Evolutionary conservation across 1,140 invertebrate species (phyloP), one percentile per base, ranked within the genome.

Genomic region (Polypedilum pembai): DNA sequence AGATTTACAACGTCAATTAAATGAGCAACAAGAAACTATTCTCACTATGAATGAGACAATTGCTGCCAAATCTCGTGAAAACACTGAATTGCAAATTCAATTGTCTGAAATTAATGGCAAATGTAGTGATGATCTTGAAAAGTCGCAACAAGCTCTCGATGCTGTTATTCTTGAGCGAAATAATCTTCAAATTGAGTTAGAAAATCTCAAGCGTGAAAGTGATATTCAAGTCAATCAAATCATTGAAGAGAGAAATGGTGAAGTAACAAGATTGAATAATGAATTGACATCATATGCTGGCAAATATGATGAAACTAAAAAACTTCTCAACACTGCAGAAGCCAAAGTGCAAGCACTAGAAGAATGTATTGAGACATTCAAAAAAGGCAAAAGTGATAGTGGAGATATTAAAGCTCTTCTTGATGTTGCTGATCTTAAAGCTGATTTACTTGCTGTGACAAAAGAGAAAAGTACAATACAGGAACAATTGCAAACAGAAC

Each of bases 1-100:
- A 76, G 85, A 88, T 78, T 80, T 89, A 76, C 87, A 89, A 78
- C 82, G 82, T 73, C 86, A 87, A 78, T 77, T 89, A 8, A 84
- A 87, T 73, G 86, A 86, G 76, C 88, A 89, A 76, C 87, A 89
- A 80, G 81, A 80, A 18, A 85, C 83, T 4, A 86, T 86, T 40
- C 81, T 82, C 45, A 79, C 80, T 33, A 83, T 86, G 21, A 86
- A 85, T 76, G 79, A 81, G 3, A 82, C 80, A 45, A 77, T 86
- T 73, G 83, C 80, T 20, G 78, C 83, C 18, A 86, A 85, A 76
- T 84, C 85, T 76, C 83, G 85, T 17, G 85, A 86, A 78, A 85
- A 84, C 75, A 83, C 86, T 75, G 83, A 84, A 75, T 78, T 86
- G 21, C 82, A 85, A 66, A 76, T 84, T 21, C 80, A 85, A 56